These are phyloP conservation scores for Pseudochromis fuscus DNA, from an alignment of 2,797 vertebrate species.

Conservation along the genomic window DNA sequence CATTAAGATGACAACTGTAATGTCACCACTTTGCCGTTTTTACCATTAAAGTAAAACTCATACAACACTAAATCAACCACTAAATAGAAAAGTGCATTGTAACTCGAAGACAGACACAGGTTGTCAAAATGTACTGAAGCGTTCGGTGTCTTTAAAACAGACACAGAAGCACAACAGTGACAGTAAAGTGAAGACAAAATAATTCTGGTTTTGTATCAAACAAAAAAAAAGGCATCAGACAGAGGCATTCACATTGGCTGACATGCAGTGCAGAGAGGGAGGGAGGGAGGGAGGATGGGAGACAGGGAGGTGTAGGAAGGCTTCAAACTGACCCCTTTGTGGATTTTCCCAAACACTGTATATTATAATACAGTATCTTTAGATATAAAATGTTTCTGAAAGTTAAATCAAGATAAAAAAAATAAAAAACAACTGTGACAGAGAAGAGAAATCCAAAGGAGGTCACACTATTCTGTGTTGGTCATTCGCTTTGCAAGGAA, in stretches of 20 bases:
- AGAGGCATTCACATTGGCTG: slow-evolving; percentile 41
- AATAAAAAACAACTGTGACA: no score
- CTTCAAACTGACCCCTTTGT: slow-evolving; percentile 81
- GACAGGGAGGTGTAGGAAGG: slow-evolving; percentile 47
- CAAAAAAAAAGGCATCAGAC: slow-evolving; percentile 54
- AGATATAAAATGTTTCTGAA: slow-evolving; percentile 52
- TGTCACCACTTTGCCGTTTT: no score
- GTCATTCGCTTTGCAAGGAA: slow-evolving; percentile 60
- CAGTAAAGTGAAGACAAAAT: neutral
- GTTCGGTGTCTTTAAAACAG: slow-evolving; percentile 20
- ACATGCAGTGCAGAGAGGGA: slow-evolving; percentile 68
- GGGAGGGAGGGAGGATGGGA: slow-evolving; percentile 21
- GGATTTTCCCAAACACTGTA: slow-evolving; percentile 76
- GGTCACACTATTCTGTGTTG: slow-evolving; percentile 48
- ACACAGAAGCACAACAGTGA: slow-evolving; percentile 43
- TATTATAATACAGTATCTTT: slow-evolving; percentile 53
- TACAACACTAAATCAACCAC: no score
- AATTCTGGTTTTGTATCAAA: neutral
- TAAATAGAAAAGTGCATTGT: slow-evolving; percentile 69
- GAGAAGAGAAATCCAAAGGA: slow-evolving; percentile 82
- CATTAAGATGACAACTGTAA: no score
- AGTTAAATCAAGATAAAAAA: slow-evolving; percentile 57
- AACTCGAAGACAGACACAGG: slow-evolving; percentile 55
- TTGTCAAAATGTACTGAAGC: slow-evolving; percentile 39
- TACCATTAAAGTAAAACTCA: no score